phyloP scores from a whole-genome alignment of 2,113 vertebrate species.

The Prolemur simus region DNA sequence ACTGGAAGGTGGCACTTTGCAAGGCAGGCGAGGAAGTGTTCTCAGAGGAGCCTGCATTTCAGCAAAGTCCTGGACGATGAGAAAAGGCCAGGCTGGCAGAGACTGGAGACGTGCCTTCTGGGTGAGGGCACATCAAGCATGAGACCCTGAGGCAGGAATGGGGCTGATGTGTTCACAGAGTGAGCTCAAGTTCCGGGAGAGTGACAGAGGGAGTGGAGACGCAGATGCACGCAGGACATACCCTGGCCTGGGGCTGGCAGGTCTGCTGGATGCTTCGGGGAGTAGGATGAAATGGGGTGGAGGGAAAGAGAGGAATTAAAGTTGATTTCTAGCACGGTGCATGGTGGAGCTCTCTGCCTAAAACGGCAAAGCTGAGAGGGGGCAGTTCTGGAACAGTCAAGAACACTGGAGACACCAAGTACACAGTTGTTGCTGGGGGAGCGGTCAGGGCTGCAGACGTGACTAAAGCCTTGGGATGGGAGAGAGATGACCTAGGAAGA shows the following conservation, averaged over 20 bases:
- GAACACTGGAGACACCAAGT: background rate
- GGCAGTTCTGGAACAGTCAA: background rate
- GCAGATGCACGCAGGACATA: too few species aligned
- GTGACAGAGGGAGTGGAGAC: background rate
- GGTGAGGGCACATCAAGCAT: background rate
- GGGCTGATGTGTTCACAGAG: background rate
- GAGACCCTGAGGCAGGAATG: background rate
- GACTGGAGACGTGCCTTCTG: background rate
- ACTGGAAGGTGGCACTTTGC: background rate
- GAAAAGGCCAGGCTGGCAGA: background rate
- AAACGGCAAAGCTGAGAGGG: background rate
- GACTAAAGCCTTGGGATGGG: background rate
- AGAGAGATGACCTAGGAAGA: background rate
- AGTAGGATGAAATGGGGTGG: too few species aligned
- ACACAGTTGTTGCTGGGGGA: background rate
- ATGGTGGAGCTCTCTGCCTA: background rate
- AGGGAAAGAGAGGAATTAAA: background rate
- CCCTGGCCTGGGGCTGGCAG: too few species aligned
- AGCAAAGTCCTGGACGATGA: background rate
- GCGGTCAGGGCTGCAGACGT: background rate
- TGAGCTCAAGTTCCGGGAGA: background rate
- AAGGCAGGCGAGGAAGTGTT: background rate
- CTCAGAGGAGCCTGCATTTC: background rate
- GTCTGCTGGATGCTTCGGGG: too few species aligned
- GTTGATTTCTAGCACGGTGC: background rate